Percentiles rank a stretch among this genome's conserved stretches.
phyloP scores from a whole-genome alignment of 2,888 invertebrate species.

The Xanthostigma xanthostigma region DNA sequence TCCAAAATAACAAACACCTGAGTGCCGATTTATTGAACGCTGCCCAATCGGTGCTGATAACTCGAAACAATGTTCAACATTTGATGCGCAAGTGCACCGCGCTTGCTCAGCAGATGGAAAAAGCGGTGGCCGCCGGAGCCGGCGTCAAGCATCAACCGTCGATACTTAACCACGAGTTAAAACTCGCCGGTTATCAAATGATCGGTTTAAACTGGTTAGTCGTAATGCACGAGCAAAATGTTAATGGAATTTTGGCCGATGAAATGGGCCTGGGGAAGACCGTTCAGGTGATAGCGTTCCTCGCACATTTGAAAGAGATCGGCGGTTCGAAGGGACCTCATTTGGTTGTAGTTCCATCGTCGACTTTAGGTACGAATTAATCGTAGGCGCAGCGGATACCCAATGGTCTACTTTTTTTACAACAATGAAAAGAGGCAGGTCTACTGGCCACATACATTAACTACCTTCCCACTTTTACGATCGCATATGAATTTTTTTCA shows the following conservation, averaged over 20 bases:
- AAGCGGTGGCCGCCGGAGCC: slow-evolving; percentile 61
- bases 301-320: slow-evolving; percentile 75
- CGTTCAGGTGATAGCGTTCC: slow-evolving; percentile 83
- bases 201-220: slow-evolving; percentile 88
- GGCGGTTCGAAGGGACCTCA: slow-evolving; percentile 63
- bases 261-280: slow-evolving; percentile 97
- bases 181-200: slow-evolving; percentile 73
- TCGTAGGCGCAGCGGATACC: too few relatives aligned
- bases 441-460: too few relatives aligned
- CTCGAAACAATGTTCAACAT: slow-evolving; percentile 58
- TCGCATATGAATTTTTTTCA: too few relatives aligned
- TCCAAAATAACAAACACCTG: slow-evolving; percentile 51
- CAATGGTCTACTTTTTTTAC: too few relatives aligned
- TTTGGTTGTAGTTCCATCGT: slow-evolving; percentile 90
- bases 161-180: slow-evolving; percentile 48
- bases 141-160: slow-evolving; percentile 62
- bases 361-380: slow-evolving; percentile 57
- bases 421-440: too few relatives aligned
- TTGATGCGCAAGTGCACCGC: slow-evolving; percentile 77
- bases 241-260: slow-evolving; percentile 91
- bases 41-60: slow-evolving; percentile 56
- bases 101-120: slow-evolving; percentile 64
- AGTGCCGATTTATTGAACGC: slow-evolving; percentile 68
- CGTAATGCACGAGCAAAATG: slow-evolving; percentile 65
- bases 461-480: too few relatives aligned